Percentiles rank a stretch among this genome's conserved stretches.
Evolutionary conservation across 2,113 vertebrate genomes (phyloP).

Genomic region (Diadophis punctatus): DNA sequence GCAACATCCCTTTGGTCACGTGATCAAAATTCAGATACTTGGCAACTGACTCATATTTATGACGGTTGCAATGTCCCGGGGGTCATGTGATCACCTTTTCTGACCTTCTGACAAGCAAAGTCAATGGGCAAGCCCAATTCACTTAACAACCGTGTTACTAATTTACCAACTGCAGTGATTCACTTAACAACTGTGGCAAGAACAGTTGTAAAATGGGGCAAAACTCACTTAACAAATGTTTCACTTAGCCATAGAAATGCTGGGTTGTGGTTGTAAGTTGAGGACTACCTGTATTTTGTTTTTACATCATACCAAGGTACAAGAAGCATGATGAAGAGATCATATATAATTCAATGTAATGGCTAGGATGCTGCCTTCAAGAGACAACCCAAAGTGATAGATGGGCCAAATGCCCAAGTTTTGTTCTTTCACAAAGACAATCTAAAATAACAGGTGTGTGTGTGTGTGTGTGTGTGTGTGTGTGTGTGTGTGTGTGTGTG

Average conservation of each 20-base stretch:
- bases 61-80: no score
- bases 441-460: constrained; percentile 57
- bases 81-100: not conserved
- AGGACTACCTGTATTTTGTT: constrained; percentile 24
- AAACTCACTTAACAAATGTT: no score
- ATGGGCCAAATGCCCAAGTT: constrained; percentile 44
- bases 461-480: constrained; percentile 53
- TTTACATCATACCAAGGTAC: constrained; percentile 31
- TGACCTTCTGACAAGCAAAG: not conserved
- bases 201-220: no score
- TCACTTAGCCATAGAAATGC: no score
- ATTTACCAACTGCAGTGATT: no score
- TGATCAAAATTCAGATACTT: not conserved
- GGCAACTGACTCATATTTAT: not conserved
- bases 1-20: not conserved
- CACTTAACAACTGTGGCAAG: no score
- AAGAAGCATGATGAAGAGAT: constrained; percentile 13
- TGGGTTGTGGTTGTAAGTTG: no score
- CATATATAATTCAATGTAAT: constrained; percentile 22
- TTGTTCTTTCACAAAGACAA: constrained; percentile 63
- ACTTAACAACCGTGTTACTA: no score
- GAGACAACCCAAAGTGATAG: constrained; percentile 35
- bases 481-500: not conserved
- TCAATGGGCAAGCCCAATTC: no score
- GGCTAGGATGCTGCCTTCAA: constrained; percentile 39